Evolutionary conservation across 2,113 vertebrate species (phyloP), one percentile per base, ranked within the genome.

Genomic region (Colius striatus): DNA sequence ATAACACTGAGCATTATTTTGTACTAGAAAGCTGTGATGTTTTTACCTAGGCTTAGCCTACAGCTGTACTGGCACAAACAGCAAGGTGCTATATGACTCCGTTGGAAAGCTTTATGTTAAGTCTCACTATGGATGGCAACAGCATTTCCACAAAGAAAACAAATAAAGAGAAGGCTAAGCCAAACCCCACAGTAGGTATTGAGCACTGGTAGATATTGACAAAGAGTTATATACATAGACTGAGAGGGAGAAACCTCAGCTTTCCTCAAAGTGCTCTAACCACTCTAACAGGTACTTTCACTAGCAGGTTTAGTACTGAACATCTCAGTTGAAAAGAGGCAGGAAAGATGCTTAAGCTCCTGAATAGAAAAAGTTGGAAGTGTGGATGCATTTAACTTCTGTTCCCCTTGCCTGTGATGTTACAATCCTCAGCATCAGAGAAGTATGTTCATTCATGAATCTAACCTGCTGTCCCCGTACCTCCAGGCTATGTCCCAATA

Each of bases 371-470:
- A 63, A 36, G 8, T 1, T 2, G 0, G 62, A 81, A 77, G 38
- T 0, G 0, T 4, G 18, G 11, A 53, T n/a, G 23, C 21, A 47
- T 21, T 70, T 54, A 58, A 87, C 30, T 27, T 77, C 62, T 29
- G 11, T 53, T 80, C 50, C 67, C 72, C 67, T 16, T 34, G 23
- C 13, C 32, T 0, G 0, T 10, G 43, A 50, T 8, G 15, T 47
- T 41, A 62, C 14, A 45, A 36, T 22, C n/a, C 51, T 61, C 41
- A 72, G 34, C 51, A 50, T 41, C 32, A 65, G 0, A 72, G 34
- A 87, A n/a, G 34, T 12, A 38, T 50, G 21, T 4, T 70, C 7
- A 19, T 38, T 23, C 22, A 11, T n/a, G 19, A 70, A 41, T 41
- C 32, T 19, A 43, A 79, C 32, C 50, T 50, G 51, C 58, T 13